Percentiles rank a stretch among this genome's conserved stretches.
These are phyloP conservation scores for Tachuris rubrigastra DNA, from an alignment of 2,113 vertebrate species.

Conservation along the genomic window DNA sequence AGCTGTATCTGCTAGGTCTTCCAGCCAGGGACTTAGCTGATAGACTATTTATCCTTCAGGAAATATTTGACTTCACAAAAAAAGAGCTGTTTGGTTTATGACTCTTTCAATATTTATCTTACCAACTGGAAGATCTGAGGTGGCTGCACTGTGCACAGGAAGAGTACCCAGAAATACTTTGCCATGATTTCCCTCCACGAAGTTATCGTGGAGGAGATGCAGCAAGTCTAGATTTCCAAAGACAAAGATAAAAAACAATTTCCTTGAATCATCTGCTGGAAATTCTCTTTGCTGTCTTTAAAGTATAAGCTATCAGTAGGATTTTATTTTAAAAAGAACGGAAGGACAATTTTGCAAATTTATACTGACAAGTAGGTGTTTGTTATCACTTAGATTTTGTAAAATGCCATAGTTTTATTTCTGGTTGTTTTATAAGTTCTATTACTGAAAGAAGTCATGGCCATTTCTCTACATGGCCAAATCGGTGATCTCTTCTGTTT, in stretches of 20 bases:
- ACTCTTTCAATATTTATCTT: not conserved
- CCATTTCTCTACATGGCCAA: not conserved
- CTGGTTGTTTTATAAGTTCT: slow-evolving; percentile 11
- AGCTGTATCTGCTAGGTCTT: not conserved
- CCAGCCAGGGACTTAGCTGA: not conserved
- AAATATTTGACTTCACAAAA: not conserved
- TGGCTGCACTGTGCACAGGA: not conserved
- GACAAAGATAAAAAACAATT: not conserved
- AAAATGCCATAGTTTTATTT: slow-evolving; percentile 48
- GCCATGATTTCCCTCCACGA: not conserved
- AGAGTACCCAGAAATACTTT: not conserved
- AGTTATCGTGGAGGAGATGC: not conserved
- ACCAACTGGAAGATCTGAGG: not conserved
- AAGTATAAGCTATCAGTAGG: not conserved
- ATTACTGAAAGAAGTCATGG: not conserved
- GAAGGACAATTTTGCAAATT: slow-evolving; percentile 57
- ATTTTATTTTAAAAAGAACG: slow-evolving; percentile 55
- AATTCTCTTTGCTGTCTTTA: not conserved
- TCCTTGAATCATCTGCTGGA: not conserved
- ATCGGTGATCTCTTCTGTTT: not conserved
- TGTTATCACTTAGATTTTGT: slow-evolving; percentile 31
- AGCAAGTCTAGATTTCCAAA: not conserved
- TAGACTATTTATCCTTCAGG: not conserved
- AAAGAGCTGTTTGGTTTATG: not conserved
- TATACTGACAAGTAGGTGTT: slow-evolving; percentile 60